phyloP scores from a whole-genome alignment of 2,797 vertebrate species.

The Kryptopterus vitreolus region DNA sequence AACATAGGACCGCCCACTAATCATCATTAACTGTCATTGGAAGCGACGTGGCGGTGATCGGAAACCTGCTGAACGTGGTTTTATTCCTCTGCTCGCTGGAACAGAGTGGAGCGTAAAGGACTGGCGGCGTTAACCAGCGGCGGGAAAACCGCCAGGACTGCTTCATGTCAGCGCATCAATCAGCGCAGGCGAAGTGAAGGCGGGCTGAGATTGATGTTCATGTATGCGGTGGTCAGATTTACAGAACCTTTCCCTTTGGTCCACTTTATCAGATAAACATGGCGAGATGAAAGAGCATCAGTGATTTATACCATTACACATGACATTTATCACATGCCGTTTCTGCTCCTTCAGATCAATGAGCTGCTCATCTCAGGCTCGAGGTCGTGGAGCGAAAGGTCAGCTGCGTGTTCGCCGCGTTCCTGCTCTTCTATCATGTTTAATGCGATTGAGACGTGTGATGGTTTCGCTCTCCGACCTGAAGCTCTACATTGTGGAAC shows the following conservation, averaged over 20 bases:
- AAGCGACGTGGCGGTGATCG: not conserved
- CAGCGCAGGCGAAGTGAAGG: not conserved
- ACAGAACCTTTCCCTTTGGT: constrained; percentile 20
- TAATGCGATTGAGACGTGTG: constrained; percentile 24
- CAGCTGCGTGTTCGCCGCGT: constrained; percentile 37
- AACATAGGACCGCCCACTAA: not conserved
- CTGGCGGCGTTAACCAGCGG: not conserved
- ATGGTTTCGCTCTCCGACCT: not conserved
- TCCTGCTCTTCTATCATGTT: constrained; percentile 42
- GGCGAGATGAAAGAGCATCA: constrained; percentile 18
- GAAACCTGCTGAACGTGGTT: not conserved
- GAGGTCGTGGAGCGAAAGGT: constrained; percentile 46
- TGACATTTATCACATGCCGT: constrained; percentile 40
- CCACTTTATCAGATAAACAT: constrained; percentile 29
- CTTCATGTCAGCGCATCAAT: not conserved
- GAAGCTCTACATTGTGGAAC: too few species aligned
- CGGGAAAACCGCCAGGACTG: not conserved
- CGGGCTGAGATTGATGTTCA: constrained; percentile 1
- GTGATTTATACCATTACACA: constrained; percentile 45
- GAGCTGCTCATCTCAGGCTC: constrained; percentile 20
- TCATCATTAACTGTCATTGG: not conserved
- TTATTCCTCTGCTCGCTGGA: too few species aligned
- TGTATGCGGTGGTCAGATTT: constrained; percentile 14
- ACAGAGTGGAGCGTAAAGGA: too few species aligned
- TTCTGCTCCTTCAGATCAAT: constrained; percentile 35